These are phyloP conservation scores for Aldrovandia affinis DNA, from an alignment of 2,797 vertebrate genomes.

Conservation along the genomic window DNA sequence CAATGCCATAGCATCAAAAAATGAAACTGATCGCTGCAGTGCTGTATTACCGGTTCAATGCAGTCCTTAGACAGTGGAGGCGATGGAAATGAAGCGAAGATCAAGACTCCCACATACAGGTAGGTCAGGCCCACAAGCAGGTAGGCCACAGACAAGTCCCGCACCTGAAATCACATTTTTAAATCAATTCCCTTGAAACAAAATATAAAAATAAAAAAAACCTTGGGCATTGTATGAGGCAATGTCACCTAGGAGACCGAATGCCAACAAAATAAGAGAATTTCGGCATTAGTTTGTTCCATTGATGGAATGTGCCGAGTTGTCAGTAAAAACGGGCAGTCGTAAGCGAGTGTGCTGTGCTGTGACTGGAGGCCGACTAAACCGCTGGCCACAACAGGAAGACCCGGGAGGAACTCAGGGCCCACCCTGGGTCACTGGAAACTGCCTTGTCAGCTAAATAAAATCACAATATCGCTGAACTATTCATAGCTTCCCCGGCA, in stretches of 20 bases:
- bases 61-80: conserved; percentile 91
- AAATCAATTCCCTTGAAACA: too few species aligned
- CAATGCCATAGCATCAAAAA: too few species aligned
- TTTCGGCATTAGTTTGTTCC: neutral
- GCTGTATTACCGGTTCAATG: conserved; percentile 85
- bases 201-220: neutral
- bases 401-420: neutral
- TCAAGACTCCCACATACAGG: conserved; percentile 89
- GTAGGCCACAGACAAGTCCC: conserved; percentile 93
- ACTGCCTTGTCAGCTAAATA: neutral
- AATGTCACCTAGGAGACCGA: neutral
- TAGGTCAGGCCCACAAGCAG: conserved; percentile 91
- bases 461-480: neutral
- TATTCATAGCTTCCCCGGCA: neutral
- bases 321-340: neutral
- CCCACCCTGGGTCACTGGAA: neutral
- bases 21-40: too few species aligned
- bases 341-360: neutral
- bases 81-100: conserved; percentile 91
- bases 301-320: neutral
- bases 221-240: neutral
- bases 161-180: conserved; percentile 75
- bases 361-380: neutral
- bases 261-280: neutral
- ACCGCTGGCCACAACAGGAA: neutral